Evolutionary conservation across 2,888 invertebrate genomes (phyloP).

Genomic region (Hydrotaea cyrtoneurina): DNA sequence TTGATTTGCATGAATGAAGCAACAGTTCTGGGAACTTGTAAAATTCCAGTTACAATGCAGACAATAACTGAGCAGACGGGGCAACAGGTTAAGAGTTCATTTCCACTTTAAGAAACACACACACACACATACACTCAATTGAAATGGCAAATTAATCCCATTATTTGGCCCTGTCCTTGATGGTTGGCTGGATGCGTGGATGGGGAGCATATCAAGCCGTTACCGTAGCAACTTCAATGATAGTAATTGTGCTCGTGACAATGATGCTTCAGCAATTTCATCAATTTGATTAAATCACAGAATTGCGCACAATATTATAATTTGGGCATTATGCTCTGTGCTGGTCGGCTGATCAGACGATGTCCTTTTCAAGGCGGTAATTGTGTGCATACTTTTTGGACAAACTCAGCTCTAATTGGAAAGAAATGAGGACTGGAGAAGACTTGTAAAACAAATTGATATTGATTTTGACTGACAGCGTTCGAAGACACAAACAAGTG

Average conservation of each 20-base stretch:
- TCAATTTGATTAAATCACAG: neutral
- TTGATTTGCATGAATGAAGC: neutral
- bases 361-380: too few relatives aligned
- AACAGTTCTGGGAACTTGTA: neutral
- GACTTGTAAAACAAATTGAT: too few relatives aligned
- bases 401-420: neutral
- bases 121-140: neutral
- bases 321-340: neutral
- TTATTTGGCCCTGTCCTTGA: too few relatives aligned
- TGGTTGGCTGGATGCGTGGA: too few relatives aligned
- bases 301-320: neutral
- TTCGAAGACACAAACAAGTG: too few relatives aligned
- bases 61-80: neutral
- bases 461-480: too few relatives aligned
- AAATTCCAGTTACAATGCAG: neutral
- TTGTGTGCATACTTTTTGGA: neutral
- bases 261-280: neutral
- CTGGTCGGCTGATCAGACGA: neutral
- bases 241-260: neutral
- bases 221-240: neutral
- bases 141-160: too few relatives aligned
- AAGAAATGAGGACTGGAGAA: neutral
- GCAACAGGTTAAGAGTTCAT: neutral
- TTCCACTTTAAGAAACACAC: too few relatives aligned
- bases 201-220: neutral